A percentile compares a stretch with the other conserved stretches of the same genome.
Conservation (phyloP, 2,797 vertebrate genomes). For the Florisuga fusca region DNA sequence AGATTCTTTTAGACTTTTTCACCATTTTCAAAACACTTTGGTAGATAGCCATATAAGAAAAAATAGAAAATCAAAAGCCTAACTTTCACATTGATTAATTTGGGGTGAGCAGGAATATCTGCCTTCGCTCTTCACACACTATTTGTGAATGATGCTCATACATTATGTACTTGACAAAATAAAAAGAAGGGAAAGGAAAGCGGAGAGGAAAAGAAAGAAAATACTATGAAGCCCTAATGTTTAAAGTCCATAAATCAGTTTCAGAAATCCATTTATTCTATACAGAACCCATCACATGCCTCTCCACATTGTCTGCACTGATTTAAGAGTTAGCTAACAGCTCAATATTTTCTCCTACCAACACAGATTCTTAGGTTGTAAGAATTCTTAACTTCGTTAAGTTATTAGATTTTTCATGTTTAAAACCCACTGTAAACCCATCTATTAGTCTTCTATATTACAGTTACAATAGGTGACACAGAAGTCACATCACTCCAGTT, state of each 20-base stretch:
- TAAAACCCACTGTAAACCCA: not conserved
- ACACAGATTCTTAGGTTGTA: not conserved
- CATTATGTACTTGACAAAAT: not conserved
- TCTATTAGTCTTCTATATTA: not conserved
- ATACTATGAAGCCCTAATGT: not conserved
- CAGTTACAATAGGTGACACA: not conserved
- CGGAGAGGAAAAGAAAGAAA: not conserved
- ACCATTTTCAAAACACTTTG: not conserved
- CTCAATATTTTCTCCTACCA: not conserved
- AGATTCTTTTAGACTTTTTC: not conserved
- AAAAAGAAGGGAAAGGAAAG: not conserved
- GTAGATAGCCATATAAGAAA: not conserved
- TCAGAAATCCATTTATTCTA: not conserved
- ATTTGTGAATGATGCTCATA: not conserved
- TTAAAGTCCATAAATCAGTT: not conserved
- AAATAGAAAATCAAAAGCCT: not conserved
- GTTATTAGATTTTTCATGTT: not conserved
- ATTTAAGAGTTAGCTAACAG: not conserved
- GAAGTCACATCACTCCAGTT: fast-evolving
- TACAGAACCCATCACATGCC: not conserved
- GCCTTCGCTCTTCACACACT: not conserved
- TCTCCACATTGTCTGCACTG: not conserved
- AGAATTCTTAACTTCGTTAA: not conserved
- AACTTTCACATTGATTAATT: not conserved
- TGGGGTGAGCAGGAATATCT: fast-evolving